Evolutionary conservation across 1,140 invertebrate genomes (phyloP), one percentile per base, ranked within the genome.

Genomic region (Lepidurus packardi): DNA sequence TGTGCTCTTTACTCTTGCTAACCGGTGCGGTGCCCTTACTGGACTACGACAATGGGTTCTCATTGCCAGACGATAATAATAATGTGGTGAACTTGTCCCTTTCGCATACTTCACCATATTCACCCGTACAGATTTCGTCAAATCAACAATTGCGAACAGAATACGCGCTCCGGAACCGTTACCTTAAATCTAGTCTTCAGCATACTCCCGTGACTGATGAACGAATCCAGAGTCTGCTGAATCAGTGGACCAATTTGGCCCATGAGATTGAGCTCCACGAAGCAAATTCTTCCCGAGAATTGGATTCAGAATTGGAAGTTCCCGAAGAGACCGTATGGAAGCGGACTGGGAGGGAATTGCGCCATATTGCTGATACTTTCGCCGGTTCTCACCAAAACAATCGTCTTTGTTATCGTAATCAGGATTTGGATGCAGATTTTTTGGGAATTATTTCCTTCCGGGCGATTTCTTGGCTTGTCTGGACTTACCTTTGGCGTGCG

Each of bases 21-120:
- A 65, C 53, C 16, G 16, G 53, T 65, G 53, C 53, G 16, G 53
- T 65, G 53, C 53, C 53, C 53, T 65, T 65, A 65, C 21, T 65
- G 53, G 53, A 65, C 16, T 21, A 65, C 53, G 53, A 65, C 16
- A 21, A 65, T 65, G 53, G 16, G 21, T 16, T 9, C 53, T 65
- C 21, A 16, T 7, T 16, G 21, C 8, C 53, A 7, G 53, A 65
- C 16, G 53, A 65, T n/a, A 65, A 65, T 3, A 65, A 65, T 21
- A 65, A 16, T 65, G 53, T 65, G 53, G 53, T 65, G 8, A 21
- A 65, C 53, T 21, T 21, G 21, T 1, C 13, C 13, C 21, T 21
- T 21, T 13, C 21, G 53, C 21, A 65, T 21, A 65, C 21, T 11
- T 7, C 21, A 21, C 53, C 6, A 65, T 13, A 65, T 65, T 65